A percentile compares a stretch with the other conserved stretches of the same genome.
phyloP scores from a whole-genome alignment of 2,888 invertebrate species.

The Protophormia terraenovae region DNA sequence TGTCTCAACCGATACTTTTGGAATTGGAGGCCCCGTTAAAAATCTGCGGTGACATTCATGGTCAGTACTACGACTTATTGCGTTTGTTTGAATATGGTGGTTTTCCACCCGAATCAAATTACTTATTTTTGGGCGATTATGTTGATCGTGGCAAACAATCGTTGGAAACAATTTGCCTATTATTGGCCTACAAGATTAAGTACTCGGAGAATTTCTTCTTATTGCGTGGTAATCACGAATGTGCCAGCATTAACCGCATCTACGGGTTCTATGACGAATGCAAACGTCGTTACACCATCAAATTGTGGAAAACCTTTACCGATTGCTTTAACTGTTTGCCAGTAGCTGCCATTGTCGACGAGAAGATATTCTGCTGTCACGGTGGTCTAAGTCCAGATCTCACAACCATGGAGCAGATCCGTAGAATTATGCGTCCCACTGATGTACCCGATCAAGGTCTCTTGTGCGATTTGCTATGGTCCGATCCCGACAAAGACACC shows the following conservation, averaged over 20 bases:
- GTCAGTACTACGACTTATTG: constrained; percentile 98
- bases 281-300: constrained; percentile 97
- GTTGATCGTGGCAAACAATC: constrained; percentile 99
- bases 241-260: constrained; percentile 98
- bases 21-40: constrained; percentile 99
- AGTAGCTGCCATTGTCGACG: constrained; percentile 95
- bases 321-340: constrained; percentile 99
- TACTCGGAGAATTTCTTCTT: constrained; percentile 99
- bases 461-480: constrained; percentile 98
- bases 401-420: constrained; percentile 98
- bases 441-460: constrained; percentile 99
- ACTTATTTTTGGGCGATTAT: constrained; percentile 98
- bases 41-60: constrained; percentile 99
- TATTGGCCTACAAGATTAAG: constrained; percentile 99
- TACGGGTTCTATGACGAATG: constrained; percentile 99
- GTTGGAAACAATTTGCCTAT: constrained; percentile 97
- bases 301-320: constrained; percentile 99
- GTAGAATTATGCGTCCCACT: constrained; percentile 98
- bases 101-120: constrained; percentile 99
- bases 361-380: constrained; percentile 90
- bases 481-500: constrained; percentile 98
- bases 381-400: constrained; percentile 95
- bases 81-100: constrained; percentile 99
- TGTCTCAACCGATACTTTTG: constrained; percentile 98
- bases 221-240: constrained; percentile 98